These are phyloP conservation scores for Amazonetta brasiliensis DNA, from an alignment of 2,797 vertebrate species.

Conservation along the genomic window DNA sequence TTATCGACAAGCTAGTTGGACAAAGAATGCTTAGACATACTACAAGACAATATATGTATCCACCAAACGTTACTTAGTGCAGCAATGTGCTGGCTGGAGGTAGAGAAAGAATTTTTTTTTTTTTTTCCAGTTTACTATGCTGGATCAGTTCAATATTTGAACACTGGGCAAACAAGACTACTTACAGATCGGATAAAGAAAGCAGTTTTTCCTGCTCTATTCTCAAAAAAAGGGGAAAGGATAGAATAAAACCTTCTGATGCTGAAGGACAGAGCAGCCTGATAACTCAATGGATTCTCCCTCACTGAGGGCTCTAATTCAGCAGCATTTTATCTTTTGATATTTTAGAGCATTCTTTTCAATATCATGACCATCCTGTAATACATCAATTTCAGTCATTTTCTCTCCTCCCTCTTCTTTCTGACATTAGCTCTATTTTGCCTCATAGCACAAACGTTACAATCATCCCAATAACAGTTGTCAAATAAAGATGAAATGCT, in stretches of 20 bases:
- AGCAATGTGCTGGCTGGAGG: not conserved
- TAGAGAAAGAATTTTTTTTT: not conserved
- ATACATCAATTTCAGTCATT: not conserved
- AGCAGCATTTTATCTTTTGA: not conserved
- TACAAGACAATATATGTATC: not conserved
- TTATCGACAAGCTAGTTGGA: not conserved
- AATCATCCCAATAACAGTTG: not conserved
- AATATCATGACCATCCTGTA: not conserved
- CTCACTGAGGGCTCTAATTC: not conserved
- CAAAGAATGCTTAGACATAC: not conserved
- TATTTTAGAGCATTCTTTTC: not conserved
- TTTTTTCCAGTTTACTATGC: not conserved
- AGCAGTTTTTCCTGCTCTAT: not conserved
- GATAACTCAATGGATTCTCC: not conserved
- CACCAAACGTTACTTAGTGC: not conserved
- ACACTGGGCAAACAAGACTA: not conserved
- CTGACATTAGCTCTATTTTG: not conserved
- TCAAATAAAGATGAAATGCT: constrained; percentile 24
- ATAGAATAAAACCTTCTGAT: not conserved
- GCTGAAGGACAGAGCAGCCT: not conserved
- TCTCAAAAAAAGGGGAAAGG: not conserved
- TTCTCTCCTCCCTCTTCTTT: not conserved
- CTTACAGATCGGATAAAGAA: not conserved
- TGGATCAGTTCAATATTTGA: not conserved
- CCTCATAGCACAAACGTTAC: not conserved